phyloP scores from a whole-genome alignment of 2,113 vertebrate species.

The Acrocephalus kingi region DNA sequence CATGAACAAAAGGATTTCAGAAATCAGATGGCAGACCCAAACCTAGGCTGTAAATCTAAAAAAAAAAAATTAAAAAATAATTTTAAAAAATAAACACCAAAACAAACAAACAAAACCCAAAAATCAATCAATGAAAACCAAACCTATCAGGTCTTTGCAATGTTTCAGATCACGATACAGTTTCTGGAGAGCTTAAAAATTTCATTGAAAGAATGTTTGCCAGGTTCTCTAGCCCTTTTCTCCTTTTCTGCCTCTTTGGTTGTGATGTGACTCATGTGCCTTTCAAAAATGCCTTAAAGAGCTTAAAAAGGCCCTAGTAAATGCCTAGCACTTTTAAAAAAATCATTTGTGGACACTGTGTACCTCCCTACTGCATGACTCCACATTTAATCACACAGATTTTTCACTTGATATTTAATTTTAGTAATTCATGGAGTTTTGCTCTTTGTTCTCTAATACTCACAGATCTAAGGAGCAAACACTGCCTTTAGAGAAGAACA shows the following conservation, averaged over 20 bases:
- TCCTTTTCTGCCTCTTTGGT: not conserved
- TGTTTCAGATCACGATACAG: not conserved
- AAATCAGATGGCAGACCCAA: not conserved
- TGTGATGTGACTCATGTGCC: not conserved
- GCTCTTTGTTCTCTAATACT: not conserved
- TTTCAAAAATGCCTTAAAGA: not conserved
- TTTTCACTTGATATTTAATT: not conserved
- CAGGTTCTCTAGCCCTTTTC: not conserved
- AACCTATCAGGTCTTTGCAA: too few relatives aligned
- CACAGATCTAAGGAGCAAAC: not conserved
- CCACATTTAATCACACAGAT: not conserved
- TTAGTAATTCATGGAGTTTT: not conserved
- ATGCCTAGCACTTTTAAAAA: not conserved
- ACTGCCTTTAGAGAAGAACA: not conserved
- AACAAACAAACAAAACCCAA: not conserved
- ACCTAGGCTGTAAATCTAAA: not conserved
- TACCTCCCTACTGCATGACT: not conserved
- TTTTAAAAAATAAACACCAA: too few relatives aligned
- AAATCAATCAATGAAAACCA: not conserved
- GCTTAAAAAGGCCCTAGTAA: not conserved
- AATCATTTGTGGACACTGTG: not conserved
- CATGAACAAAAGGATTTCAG: not conserved
- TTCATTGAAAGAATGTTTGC: not conserved
- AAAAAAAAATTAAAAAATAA: not conserved
- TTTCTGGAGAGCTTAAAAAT: not conserved